Evolutionary conservation across 2,113 vertebrate genomes (phyloP).

Genomic region (Rhea pennata): DNA sequence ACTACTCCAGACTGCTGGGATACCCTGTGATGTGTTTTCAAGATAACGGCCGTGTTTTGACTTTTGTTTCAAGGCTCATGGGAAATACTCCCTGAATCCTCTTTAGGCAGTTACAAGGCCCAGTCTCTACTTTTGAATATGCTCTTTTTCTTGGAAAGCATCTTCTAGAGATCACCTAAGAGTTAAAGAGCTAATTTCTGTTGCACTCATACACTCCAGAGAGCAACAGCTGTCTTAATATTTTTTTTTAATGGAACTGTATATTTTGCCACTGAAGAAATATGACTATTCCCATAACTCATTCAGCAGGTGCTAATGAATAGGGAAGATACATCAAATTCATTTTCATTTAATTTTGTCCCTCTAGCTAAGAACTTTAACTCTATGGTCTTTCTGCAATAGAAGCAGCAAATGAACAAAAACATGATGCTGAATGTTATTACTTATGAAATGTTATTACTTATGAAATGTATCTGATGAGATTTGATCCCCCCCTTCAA

Average conservation of each 20-base stretch:
- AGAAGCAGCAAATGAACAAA: neutral
- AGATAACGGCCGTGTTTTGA: neutral
- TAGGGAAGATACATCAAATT: neutral
- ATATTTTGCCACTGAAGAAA: neutral
- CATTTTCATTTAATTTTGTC: neutral
- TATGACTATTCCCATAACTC: neutral
- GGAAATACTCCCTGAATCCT: neutral
- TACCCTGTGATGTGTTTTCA: neutral
- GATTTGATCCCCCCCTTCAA: neutral
- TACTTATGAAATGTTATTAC: neutral
- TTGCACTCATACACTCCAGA: neutral
- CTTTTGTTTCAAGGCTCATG: rapidly evolving
- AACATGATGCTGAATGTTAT: neutral
- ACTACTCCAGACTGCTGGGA: neutral
- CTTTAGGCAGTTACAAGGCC: neutral
- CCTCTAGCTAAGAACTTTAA: neutral
- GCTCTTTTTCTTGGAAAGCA: neutral
- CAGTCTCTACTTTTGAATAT: neutral
- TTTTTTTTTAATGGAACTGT: neutral
- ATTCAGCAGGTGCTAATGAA: neutral
- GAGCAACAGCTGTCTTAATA: neutral
- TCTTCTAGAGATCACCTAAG: neutral
- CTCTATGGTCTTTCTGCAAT: neutral
- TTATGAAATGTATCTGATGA: neutral
- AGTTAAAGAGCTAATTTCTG: neutral